Evolutionary conservation across 2,888 invertebrate genomes (phyloP), one percentile per base, ranked within the genome.

Genomic region (Epinotia bilunana): DNA sequence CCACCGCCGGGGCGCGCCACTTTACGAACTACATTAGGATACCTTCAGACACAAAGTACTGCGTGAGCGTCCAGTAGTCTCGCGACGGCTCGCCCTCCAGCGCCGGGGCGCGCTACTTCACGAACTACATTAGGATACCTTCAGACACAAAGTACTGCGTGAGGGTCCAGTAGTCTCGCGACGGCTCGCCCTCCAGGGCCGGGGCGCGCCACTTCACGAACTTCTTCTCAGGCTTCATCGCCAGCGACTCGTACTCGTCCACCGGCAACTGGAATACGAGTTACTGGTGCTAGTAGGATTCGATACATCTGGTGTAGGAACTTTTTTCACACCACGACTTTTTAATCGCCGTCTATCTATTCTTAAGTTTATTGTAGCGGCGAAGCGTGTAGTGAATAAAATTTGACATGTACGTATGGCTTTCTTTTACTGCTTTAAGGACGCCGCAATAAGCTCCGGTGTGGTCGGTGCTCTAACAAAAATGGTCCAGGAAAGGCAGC

Each of bases 41-140:
- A n/a, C 94, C 93, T 85, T 90, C 90, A 9, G 94, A 92, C 0
- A 93, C 92, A 62, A 87, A 91, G 79, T 86, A 94, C 79, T 91
- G 91, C 0, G 91, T 90, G n/a, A 90, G 83, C 1, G 91, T 90
- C 93, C 92, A 92, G 82, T 88, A 94, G 13, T 90, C 90, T 46
- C 82, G 81, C 0, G 89, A 83, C 0, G 91, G 89, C 55, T 92
- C 92, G 0, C 88, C 89, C 2, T 86, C 87, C 0, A 80, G 65
- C 0, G 88, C 86, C 0, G 87, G 86, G 0, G 90, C 88, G 3
- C 79, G 81, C 94, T 93, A 94, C 77, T 87, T 90, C 55, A 87
- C 84, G 67, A 93, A 88, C 72, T 85, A n/a, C 23, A 28, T 28
- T 3, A 28, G 23, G 23, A 2, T 84, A 93, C 94, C 93, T 85